Evolutionary conservation across 2,888 invertebrate genomes (phyloP).

Genomic region (Allophyes oxyacanthae): DNA sequence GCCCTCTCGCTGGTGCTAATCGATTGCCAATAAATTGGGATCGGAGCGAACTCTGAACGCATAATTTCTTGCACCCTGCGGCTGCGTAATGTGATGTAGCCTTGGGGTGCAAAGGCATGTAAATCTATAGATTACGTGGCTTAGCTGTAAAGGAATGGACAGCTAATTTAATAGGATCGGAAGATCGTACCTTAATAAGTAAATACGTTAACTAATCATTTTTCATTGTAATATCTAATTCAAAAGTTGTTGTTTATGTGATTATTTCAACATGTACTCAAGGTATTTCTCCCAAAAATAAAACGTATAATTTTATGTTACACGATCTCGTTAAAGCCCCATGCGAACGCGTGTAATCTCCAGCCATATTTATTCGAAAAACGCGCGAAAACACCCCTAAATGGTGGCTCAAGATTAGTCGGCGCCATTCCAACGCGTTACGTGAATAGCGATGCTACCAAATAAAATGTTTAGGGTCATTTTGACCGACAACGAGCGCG

Average conservation of each 20-base stretch:
- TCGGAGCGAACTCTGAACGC: slow-evolving; percentile 68
- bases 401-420: slow-evolving; percentile 86
- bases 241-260: slow-evolving; percentile 2
- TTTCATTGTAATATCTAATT: not conserved
- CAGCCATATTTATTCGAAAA: slow-evolving; percentile 78
- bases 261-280: slow-evolving; percentile 1
- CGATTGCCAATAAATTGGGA: slow-evolving; percentile 80
- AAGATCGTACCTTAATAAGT: not conserved
- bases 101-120: slow-evolving; percentile 53
- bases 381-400: slow-evolving; percentile 82
- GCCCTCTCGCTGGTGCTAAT: slow-evolving; percentile 79
- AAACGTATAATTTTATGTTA: slow-evolving; percentile 46
- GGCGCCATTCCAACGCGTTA: slow-evolving; percentile 80
- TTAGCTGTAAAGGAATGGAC: slow-evolving; percentile 41
- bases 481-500: slow-evolving; percentile 83
- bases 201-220: not conserved
- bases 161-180: slow-evolving; percentile 32
- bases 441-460: slow-evolving; percentile 83
- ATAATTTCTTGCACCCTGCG: slow-evolving; percentile 75
- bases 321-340: slow-evolving; percentile 60
- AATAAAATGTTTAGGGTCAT: slow-evolving; percentile 89
- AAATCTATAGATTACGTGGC: slow-evolving; percentile 46
- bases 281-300: slow-evolving; percentile 35
- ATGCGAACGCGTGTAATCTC: slow-evolving; percentile 73
- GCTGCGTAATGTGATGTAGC: slow-evolving; percentile 53